Evolutionary conservation across 1,140 invertebrate genomes (phyloP).

Genomic region (Drusus annulatus): DNA sequence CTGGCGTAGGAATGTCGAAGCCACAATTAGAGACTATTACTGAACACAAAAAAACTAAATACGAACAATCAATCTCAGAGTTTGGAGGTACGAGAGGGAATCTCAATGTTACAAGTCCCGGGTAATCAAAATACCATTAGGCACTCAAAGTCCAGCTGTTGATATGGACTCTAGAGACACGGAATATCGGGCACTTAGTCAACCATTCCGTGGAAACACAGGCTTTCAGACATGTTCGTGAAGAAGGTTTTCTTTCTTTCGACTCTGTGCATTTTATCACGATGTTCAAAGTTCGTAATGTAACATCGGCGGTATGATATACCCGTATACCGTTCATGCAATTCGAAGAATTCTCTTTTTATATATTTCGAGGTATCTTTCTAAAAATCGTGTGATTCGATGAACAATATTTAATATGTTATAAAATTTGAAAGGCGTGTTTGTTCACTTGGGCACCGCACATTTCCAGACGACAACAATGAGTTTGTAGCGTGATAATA

Average conservation of each 20-base stretch:
- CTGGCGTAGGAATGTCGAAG: neutral
- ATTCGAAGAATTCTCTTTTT: too few species aligned
- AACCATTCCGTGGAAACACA: too few species aligned
- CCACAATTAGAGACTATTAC: slow-evolving; percentile 40
- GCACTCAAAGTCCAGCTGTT: slow-evolving; percentile 8
- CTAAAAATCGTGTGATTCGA: too few species aligned
- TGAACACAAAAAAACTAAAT: slow-evolving; percentile 26
- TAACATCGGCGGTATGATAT: too few species aligned
- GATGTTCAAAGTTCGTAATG: neutral
- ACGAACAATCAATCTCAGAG: slow-evolving; percentile 32
- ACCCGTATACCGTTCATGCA: too few species aligned
- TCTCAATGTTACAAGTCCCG: slow-evolving; percentile 18
- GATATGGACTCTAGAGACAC: neutral
- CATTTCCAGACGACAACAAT: too few species aligned
- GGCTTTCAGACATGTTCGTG: neutral
- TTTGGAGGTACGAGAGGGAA: neutral
- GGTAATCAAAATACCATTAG: slow-evolving; percentile 53
- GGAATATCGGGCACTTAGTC: too few species aligned
- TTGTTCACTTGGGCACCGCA: too few species aligned
- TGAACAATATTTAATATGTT: too few species aligned
- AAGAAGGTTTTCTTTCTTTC: neutral
- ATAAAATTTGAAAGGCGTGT: too few species aligned
- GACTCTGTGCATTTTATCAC: neutral
- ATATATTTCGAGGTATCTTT: too few species aligned
- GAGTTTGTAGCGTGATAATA: neutral